Evolutionary conservation across 2,113 vertebrate genomes (phyloP).

Genomic region (Tamias sibiricus): DNA sequence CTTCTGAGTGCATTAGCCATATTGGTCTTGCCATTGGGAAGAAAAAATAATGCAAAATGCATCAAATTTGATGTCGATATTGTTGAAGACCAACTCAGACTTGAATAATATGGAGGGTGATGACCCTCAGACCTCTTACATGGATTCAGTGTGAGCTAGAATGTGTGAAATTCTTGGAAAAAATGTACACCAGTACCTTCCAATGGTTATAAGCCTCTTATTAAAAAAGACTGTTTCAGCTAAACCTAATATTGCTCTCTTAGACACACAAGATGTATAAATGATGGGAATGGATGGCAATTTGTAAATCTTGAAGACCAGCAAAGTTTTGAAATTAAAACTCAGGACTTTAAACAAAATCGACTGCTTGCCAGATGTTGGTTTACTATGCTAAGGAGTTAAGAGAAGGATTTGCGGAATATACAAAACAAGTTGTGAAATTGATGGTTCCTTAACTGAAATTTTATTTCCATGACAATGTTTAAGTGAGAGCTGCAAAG

Average conservation of each 20-base stretch:
- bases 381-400: slow-evolving; percentile 99
- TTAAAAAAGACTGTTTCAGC: slow-evolving; percentile 97
- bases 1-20: slow-evolving; percentile 98
- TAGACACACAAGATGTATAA: slow-evolving; percentile 99
- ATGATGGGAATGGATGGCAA: slow-evolving; percentile 98
- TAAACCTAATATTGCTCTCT: slow-evolving; percentile 97
- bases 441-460: slow-evolving; percentile 98
- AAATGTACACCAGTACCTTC: slow-evolving; percentile 98
- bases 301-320: slow-evolving; percentile 99
- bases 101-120: slow-evolving; percentile 97
- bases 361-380: slow-evolving; percentile 99
- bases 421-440: slow-evolving; percentile 98
- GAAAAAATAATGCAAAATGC: slow-evolving; percentile 98
- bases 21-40: slow-evolving; percentile 98
- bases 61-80: slow-evolving; percentile 97
- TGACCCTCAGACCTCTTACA: slow-evolving; percentile 99
- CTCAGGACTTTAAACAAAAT: slow-evolving; percentile 99
- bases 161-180: slow-evolving; percentile 99
- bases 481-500: slow-evolving; percentile 97
- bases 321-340: slow-evolving; percentile 99
- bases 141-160: slow-evolving; percentile 99
- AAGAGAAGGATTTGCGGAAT: slow-evolving; percentile 97
- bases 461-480: slow-evolving; percentile 99
- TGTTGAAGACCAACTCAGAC: slow-evolving; percentile 97
- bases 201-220: slow-evolving; percentile 98